A percentile compares a stretch with the other conserved stretches of the same genome.
Conservation (phyloP, 2,113 vertebrate genomes). For the Rhinoderma darwinii region DNA sequence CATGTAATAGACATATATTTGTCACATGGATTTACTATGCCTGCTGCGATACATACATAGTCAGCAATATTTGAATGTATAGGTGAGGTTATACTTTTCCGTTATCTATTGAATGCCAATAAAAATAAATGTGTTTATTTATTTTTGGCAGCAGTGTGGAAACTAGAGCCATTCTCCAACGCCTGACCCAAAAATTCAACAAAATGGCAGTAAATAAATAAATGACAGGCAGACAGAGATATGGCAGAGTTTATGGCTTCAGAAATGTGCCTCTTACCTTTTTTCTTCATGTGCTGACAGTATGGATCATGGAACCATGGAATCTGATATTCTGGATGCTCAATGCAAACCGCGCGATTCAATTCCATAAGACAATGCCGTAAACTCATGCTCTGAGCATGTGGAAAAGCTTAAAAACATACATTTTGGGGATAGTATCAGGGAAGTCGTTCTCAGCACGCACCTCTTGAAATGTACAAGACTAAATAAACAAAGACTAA, state of each 20-base stretch:
- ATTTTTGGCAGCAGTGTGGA: too few relatives aligned
- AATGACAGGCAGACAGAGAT: neutral
- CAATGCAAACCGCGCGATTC: constrained; percentile 85
- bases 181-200: too few relatives aligned
- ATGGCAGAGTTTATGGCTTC: neutral
- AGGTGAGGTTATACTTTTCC: too few relatives aligned
- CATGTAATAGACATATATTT: too few relatives aligned
- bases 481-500: neutral
- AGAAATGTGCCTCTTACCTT: constrained; percentile 68
- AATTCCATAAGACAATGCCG: constrained; percentile 81
- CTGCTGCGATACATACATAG: too few relatives aligned
- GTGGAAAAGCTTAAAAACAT: constrained; percentile 69
- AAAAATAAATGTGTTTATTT: too few relatives aligned
- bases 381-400: constrained; percentile 67
- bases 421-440: neutral
- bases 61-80: too few relatives aligned
- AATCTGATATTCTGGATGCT: constrained; percentile 84
- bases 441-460: neutral
- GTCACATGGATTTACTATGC: too few relatives aligned
- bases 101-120: too few relatives aligned
- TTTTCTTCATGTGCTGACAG: constrained; percentile 75
- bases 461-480: neutral
- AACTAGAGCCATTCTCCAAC: too few relatives aligned
- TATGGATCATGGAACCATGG: constrained; percentile 87
- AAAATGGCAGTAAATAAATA: neutral